These are phyloP conservation scores for Spodoptera frugiperda DNA, from an alignment of 1,140 invertebrate species.

Conservation along the genomic window DNA sequence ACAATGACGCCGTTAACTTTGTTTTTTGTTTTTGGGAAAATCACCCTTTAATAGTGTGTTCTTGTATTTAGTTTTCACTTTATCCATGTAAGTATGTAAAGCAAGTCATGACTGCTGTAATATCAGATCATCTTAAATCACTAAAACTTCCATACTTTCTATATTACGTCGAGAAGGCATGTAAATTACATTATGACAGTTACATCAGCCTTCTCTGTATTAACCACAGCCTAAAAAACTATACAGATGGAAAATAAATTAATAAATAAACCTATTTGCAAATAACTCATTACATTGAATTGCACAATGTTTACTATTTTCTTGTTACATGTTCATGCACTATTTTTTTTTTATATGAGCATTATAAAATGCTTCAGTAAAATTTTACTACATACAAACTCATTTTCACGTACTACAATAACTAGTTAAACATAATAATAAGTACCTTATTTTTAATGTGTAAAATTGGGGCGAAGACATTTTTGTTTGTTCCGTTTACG, in stretches of 20 bases:
- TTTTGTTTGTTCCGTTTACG: neutral
- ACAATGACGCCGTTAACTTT: too few species aligned
- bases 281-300: conserved; percentile 8
- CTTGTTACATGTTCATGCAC: neutral
- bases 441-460: conserved; percentile 7
- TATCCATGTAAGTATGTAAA: conserved; percentile 29
- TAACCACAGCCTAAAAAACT: conserved; percentile 41
- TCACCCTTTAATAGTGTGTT: too few species aligned
- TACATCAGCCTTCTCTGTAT: conserved; percentile 36
- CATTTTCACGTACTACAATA: neutral
- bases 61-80: neutral
- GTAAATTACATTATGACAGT: conserved; percentile 13
- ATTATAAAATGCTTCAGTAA: neutral
- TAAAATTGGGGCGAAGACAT: conserved; percentile 1
- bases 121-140: conserved; percentile 42
- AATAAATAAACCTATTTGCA: conserved; percentile 4
- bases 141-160: conserved; percentile 21
- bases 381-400: neutral
- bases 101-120: conserved; percentile 29
- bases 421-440: neutral
- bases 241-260: conserved; percentile 32
- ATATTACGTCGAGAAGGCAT: conserved; percentile 30
- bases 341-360: neutral
- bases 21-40: too few species aligned
- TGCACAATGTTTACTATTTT: neutral